Conservation (phyloP, 2,888 invertebrate genomes). For the Caenorhabditis afra region DNA sequence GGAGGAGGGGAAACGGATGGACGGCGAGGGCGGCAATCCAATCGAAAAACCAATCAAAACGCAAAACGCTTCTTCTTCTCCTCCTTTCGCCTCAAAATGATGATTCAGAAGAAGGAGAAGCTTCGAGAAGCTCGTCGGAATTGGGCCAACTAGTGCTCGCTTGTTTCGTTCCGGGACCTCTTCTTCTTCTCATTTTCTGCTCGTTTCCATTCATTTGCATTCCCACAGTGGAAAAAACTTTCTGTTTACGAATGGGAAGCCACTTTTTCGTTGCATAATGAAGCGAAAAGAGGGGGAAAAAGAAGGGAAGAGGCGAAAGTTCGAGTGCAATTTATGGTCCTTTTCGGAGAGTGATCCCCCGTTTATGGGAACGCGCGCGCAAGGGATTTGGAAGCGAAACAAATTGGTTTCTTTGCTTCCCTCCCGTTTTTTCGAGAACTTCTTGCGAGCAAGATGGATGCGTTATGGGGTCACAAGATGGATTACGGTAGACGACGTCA, state of each 20-base stretch:
- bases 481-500: conserved; percentile 38
- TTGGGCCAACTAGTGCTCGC: conserved; percentile 45
- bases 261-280: conserved; percentile 48
- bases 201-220: conserved; percentile 44
- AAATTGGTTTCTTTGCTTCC: conserved; percentile 49
- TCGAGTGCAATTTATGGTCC: conserved; percentile 42
- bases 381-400: conserved; percentile 46
- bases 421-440: too few relatives aligned
- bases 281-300: conserved; percentile 29
- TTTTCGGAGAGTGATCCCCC: conserved; percentile 38
- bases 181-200: background rate
- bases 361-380: conserved; percentile 49
- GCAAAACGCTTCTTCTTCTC: conserved; percentile 27
- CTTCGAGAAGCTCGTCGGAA: conserved; percentile 27
- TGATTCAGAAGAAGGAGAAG: conserved; percentile 45
- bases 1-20: conserved; percentile 34
- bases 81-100: conserved; percentile 26
- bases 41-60: conserved; percentile 58
- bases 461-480: conserved; percentile 29
- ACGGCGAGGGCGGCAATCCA: conserved; percentile 44
- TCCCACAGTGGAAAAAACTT: conserved; percentile 15
- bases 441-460: conserved; percentile 23
- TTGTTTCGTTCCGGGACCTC: conserved; percentile 30
- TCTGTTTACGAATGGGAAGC: background rate
- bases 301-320: conserved; percentile 11